These are phyloP conservation scores for Leptopilina clavipes DNA, from an alignment of 1,140 invertebrate genomes.

Conservation along the genomic window DNA sequence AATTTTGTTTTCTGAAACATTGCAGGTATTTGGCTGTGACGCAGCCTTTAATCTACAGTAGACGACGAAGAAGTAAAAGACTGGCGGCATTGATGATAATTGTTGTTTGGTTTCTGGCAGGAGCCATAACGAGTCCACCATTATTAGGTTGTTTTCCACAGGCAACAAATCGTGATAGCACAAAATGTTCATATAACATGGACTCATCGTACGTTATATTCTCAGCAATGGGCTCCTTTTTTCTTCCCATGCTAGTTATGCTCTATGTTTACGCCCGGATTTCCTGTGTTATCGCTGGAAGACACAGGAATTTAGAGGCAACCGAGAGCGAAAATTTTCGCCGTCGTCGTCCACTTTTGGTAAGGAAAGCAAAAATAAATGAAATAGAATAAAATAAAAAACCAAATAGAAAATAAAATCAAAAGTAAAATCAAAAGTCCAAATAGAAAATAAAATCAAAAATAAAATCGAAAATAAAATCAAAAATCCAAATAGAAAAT, in stretches of 20 bases:
- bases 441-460: too few species aligned
- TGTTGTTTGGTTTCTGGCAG: constrained; percentile 87
- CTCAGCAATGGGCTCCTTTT: constrained; percentile 95
- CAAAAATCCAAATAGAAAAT: too few species aligned
- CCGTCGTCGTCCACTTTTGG: constrained; percentile 46
- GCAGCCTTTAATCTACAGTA: constrained; percentile 87
- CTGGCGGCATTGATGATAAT: constrained; percentile 87
- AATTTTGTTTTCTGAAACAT: constrained; percentile 1
- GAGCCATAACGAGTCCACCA: constrained; percentile 89
- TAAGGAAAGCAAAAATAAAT: constrained; percentile 30
- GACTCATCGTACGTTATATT: constrained; percentile 92
- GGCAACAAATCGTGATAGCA: constrained; percentile 54
- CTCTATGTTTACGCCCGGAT: constrained; percentile 97
- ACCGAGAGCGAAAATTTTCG: constrained; percentile 44
- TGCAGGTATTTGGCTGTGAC: constrained; percentile 89
- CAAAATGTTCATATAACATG: constrained; percentile 83
- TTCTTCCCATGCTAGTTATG: constrained; percentile 97
- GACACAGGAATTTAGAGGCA: constrained; percentile 73
- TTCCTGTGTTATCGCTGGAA: constrained; percentile 87
- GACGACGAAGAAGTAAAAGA: constrained; percentile 84
- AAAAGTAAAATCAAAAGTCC: too few species aligned
- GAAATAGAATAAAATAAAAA: too few species aligned
- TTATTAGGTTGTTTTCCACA: constrained; percentile 82
- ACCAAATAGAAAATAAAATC: too few species aligned
- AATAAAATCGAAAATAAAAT: too few species aligned